These are phyloP conservation scores for Samia ricini DNA, from an alignment of 1,140 invertebrate species.

Conservation along the genomic window DNA sequence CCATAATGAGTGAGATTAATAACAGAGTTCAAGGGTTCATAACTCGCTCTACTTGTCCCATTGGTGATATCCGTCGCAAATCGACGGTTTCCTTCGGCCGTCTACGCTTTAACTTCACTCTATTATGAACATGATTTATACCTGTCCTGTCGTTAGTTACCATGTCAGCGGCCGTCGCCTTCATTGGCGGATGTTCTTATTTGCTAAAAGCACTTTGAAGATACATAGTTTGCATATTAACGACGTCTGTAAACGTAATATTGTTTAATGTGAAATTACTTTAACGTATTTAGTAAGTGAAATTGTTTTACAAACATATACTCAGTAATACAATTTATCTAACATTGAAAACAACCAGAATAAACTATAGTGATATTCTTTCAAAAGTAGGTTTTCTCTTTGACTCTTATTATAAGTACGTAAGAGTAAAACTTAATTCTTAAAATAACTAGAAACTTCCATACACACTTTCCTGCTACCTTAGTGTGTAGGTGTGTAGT, in stretches of 20 bases:
- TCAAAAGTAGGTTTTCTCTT: not conserved
- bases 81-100: conserved; percentile 64
- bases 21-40: conserved; percentile 21
- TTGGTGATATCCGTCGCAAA: conserved; percentile 72
- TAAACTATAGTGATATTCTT: not conserved
- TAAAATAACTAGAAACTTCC: too few relatives aligned
- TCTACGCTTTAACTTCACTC: conserved; percentile 49
- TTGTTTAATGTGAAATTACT: too few relatives aligned
- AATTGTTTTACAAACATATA: too few relatives aligned
- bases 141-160: conserved; percentile 69
- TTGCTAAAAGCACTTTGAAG: conserved; percentile 28
- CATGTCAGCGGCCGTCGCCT: conserved; percentile 55
- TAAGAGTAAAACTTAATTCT: not conserved
- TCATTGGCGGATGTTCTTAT: conserved; percentile 51
- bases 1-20: conserved; percentile 17
- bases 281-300: too few relatives aligned
- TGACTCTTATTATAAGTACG: not conserved
- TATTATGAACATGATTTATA: conserved; percentile 74
- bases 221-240: not conserved
- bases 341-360: not conserved
- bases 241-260: too few relatives aligned
- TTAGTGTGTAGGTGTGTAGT: not conserved
- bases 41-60: conserved; percentile 51
- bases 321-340: not conserved
- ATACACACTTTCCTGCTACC: not conserved